phyloP scores from a whole-genome alignment of 2,888 invertebrate species.

The Agrenia bidenticulata region DNA sequence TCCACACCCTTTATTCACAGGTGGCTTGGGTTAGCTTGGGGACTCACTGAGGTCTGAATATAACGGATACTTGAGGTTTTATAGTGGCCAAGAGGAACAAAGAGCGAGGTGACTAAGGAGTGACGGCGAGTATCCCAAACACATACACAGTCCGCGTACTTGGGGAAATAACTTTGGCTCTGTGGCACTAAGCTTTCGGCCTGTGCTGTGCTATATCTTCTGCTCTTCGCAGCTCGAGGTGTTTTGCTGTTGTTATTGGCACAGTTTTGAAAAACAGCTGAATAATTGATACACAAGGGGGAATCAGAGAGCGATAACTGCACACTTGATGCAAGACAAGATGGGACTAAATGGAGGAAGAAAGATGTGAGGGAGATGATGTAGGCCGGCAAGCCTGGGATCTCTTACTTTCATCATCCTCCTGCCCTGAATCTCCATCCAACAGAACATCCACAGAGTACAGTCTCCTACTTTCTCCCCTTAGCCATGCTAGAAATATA shows the following conservation, averaged over 20 bases:
- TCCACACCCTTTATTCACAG: too few species aligned
- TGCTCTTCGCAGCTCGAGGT: neutral
- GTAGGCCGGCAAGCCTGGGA: conserved; percentile 43
- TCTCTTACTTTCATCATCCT: conserved; percentile 29
- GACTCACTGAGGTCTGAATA: too few species aligned
- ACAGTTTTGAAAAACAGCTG: conserved; percentile 30
- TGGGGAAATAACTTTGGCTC: too few species aligned
- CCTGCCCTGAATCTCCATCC: conserved; percentile 36
- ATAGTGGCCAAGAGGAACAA: too few species aligned
- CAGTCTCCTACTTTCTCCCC: neutral
- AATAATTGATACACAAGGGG: conserved; percentile 45
- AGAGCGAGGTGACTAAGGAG: too few species aligned
- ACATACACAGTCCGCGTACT: too few species aligned
- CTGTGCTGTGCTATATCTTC: neutral
- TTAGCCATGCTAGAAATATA: too few species aligned
- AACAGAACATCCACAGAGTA: neutral
- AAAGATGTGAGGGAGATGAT: conserved; percentile 41
- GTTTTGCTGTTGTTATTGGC: conserved; percentile 14
- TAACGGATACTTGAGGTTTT: too few species aligned
- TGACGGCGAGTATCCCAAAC: too few species aligned
- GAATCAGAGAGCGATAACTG: conserved; percentile 49
- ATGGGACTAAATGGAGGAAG: conserved; percentile 47
- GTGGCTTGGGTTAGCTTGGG: too few species aligned
- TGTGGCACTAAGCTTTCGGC: too few species aligned
- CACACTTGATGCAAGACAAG: conserved; percentile 40